A percentile compares a stretch with the other conserved stretches of the same genome.
Conservation (phyloP, 1,140 invertebrate genomes). For the Chironomus striatipennis region DNA sequence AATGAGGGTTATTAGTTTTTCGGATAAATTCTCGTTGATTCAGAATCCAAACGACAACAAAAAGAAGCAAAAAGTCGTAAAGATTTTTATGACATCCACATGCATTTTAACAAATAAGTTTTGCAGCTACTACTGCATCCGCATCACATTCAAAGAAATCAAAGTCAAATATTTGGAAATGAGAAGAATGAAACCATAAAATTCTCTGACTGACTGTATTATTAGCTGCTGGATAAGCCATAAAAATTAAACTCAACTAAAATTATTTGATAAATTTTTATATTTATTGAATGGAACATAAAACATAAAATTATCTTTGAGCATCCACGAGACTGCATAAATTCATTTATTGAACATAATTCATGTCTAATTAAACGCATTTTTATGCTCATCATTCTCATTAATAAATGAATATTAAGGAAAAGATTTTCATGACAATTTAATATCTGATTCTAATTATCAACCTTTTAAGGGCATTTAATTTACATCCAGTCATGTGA, state of each 20-base stretch:
- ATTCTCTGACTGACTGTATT: background rate
- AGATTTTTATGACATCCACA: background rate
- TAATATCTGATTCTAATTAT: no score
- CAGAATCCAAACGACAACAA: no score
- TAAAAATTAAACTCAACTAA: conserved; percentile 9
- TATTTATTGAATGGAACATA: background rate
- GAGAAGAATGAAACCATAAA: background rate
- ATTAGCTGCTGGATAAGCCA: conserved; percentile 5
- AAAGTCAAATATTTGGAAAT: conserved; percentile 8
- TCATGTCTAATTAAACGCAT: background rate
- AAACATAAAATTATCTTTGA: no score
- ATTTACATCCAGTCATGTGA: background rate
- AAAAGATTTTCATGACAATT: no score
- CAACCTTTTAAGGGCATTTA: no score
- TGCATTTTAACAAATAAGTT: conserved; percentile 2
- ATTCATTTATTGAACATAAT: background rate
- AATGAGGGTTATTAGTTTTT: conserved; percentile 2
- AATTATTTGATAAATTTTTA: conserved; percentile 22
- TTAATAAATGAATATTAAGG: background rate
- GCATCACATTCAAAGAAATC: background rate
- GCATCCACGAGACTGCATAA: no score
- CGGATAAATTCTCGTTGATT: no score
- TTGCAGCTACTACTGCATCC: background rate
- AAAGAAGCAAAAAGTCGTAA: background rate
- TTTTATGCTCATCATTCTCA: background rate